Evolutionary conservation across 1,140 invertebrate genomes (phyloP).

Genomic region (Aphelinus certus): DNA sequence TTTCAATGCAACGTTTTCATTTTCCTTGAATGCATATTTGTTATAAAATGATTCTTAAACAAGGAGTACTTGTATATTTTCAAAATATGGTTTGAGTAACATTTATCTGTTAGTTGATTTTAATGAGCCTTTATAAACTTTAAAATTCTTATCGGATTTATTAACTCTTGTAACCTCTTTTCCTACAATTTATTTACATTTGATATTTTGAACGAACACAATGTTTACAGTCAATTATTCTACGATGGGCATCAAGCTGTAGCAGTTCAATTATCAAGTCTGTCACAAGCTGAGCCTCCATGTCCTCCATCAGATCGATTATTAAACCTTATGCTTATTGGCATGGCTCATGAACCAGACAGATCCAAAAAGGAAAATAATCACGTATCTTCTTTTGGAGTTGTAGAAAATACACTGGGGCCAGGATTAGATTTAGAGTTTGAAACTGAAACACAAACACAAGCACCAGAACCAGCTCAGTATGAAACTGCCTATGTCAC

Average conservation of each 20-base stretch:
- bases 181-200: too few species aligned
- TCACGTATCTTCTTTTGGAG: conserved; percentile 69
- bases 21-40: too few species aligned
- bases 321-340: conserved; percentile 85
- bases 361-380: conserved; percentile 66
- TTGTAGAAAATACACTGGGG: conserved; percentile 77
- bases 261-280: conserved; percentile 82
- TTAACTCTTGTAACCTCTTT: too few species aligned
- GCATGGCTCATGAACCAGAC: conserved; percentile 86
- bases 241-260: conserved; percentile 94
- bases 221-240: conserved; percentile 80
- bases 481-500: conserved; percentile 99
- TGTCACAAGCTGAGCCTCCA: conserved; percentile 87
- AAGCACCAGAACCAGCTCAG: conserved; percentile 92
- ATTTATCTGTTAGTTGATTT: too few species aligned
- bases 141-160: too few species aligned
- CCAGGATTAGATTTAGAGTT: conserved; percentile 94
- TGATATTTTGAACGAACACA: too few species aligned
- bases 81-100: too few species aligned
- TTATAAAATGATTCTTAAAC: too few species aligned
- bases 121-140: too few species aligned
- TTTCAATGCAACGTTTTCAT: too few species aligned
- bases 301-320: conserved; percentile 96
- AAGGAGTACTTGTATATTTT: too few species aligned
- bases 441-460: conserved; percentile 89